These are phyloP conservation scores for Sitobion miscanthi DNA, from an alignment of 1,140 invertebrate genomes.

Conservation along the genomic window DNA sequence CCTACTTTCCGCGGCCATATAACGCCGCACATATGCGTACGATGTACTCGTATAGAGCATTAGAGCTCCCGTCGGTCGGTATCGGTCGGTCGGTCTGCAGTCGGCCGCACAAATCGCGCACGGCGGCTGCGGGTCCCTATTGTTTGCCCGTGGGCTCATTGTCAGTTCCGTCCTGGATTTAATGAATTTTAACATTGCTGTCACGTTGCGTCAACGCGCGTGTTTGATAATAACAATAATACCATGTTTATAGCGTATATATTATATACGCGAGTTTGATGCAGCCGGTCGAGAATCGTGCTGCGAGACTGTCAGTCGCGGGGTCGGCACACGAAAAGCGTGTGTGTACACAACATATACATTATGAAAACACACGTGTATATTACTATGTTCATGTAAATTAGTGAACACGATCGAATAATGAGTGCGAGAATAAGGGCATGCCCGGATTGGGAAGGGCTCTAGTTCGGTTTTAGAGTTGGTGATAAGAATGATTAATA, in stretches of 20 bases:
- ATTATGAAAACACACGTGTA: neutral
- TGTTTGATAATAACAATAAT: constrained; percentile 4
- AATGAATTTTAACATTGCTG: constrained; percentile 42
- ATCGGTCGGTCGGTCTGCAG: neutral
- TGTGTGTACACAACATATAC: neutral
- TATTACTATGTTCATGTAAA: neutral
- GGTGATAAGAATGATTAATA: neutral
- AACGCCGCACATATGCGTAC: neutral
- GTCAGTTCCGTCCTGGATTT: constrained; percentile 32
- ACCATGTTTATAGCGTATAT: neutral
- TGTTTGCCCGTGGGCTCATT: constrained; percentile 28
- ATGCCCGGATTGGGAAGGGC: neutral
- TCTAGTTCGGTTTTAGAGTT: neutral
- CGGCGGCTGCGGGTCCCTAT: neutral
- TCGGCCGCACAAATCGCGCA: constrained; percentile 25
- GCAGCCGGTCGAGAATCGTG: constrained; percentile 7
- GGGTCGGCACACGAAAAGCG: neutral
- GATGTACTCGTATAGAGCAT: neutral
- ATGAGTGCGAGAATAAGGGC: neutral
- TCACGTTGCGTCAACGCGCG: constrained; percentile 49
- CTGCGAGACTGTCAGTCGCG: constrained; percentile 5
- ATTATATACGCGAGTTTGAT: neutral
- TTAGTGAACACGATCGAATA: neutral
- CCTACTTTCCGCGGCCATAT: constrained; percentile 18
- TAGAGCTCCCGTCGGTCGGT: constrained; percentile 35